phyloP scores from a whole-genome alignment of 2,888 invertebrate genomes.

The Dryadula phaetusa region DNA sequence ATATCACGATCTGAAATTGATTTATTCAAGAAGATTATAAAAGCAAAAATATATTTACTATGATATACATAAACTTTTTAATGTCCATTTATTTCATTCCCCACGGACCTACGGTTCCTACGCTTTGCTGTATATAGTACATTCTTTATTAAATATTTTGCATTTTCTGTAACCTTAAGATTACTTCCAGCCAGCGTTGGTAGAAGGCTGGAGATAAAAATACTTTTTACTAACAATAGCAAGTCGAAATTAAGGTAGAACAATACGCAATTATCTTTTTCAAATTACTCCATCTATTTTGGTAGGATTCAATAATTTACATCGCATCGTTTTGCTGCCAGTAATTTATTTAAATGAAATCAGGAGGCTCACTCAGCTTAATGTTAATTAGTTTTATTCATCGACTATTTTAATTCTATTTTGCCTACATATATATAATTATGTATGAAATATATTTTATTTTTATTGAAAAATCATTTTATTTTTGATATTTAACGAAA shows the following conservation, averaged over 20 bases:
- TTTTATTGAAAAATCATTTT: no score
- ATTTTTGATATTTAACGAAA: no score
- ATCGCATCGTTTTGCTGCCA: constrained; percentile 20
- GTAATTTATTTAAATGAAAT: constrained; percentile 34
- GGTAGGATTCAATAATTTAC: constrained; percentile 26
- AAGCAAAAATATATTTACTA: no score
- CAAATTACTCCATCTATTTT: neutral
- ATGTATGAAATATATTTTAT: no score
- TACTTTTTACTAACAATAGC: neutral
- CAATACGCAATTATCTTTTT: constrained; percentile 18
- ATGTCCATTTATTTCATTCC: no score
- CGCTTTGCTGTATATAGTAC: no score
- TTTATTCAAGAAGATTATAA: no score
- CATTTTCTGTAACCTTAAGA: no score
- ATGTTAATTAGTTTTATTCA: constrained; percentile 33
- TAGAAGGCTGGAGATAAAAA: neutral
- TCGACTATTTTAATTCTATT: constrained; percentile 23
- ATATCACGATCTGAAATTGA: no score
- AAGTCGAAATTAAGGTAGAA: neutral
- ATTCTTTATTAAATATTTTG: no score
- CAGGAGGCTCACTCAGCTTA: constrained; percentile 23
- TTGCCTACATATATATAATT: neutral
- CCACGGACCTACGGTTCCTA: no score
- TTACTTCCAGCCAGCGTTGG: neutral
- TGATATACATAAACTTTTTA: no score